These are phyloP conservation scores for Anser brachyrhynchus DNA, from an alignment of 2,113 vertebrate genomes.

Conservation along the genomic window DNA sequence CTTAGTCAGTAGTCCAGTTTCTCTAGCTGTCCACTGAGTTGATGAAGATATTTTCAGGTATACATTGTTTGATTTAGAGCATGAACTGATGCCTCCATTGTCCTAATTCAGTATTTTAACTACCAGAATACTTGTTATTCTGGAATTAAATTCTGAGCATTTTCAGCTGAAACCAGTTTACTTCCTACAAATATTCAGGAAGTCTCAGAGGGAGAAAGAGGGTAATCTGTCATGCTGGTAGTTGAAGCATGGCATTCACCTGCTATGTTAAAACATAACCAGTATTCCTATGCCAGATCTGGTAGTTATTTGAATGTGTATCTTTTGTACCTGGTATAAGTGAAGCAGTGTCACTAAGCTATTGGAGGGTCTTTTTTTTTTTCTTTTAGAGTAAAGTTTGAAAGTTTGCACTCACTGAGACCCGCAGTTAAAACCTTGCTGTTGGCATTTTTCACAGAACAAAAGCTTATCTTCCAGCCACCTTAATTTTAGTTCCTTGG, in stretches of 20 bases:
- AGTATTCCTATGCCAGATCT: background rate
- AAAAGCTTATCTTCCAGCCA: background rate
- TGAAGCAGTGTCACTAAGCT: background rate
- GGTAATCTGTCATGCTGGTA: background rate
- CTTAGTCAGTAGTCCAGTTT: background rate
- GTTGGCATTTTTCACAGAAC: background rate
- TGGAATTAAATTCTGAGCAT: background rate
- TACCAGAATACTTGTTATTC: background rate
- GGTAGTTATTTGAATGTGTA: background rate
- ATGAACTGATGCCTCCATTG: background rate
- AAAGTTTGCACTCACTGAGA: background rate
- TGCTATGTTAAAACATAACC: background rate
- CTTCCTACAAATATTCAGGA: background rate
- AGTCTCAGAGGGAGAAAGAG: background rate
- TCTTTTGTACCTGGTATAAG: rapidly evolving
- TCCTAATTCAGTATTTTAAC: background rate
- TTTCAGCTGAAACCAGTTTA: background rate
- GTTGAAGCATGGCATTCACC: background rate
- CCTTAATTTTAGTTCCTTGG: background rate
- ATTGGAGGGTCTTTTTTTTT: rapidly evolving
- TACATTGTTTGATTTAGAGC: background rate
- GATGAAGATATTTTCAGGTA: background rate
- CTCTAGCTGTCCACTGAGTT: background rate
- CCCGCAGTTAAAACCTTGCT: rapidly evolving
- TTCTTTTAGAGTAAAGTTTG: background rate